A percentile compares a stretch with the other conserved stretches of the same genome.
phyloP scores from a whole-genome alignment of 2,888 invertebrate genomes.

The Lamellibrachia satsuma region DNA sequence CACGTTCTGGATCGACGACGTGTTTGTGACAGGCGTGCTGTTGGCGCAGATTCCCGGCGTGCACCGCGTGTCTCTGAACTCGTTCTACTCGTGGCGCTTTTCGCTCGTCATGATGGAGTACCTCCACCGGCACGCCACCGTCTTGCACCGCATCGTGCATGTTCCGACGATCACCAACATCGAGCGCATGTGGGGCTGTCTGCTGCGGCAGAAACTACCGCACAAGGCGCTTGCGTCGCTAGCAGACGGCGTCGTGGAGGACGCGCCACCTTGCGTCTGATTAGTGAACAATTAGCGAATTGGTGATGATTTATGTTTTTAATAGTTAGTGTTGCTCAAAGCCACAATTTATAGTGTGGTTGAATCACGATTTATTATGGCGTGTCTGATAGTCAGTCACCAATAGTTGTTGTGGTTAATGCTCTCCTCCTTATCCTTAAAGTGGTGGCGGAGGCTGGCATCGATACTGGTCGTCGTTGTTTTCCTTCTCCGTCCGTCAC shows the following conservation, averaged over 20 bases:
- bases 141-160: slow-evolving; percentile 34
- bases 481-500: too few species aligned
- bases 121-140: slow-evolving; percentile 20
- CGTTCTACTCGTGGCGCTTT: slow-evolving; percentile 85
- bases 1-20: slow-evolving; percentile 58
- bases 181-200: slow-evolving; percentile 29
- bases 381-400: too few species aligned
- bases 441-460: too few species aligned
- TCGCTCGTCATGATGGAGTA: slow-evolving; percentile 34
- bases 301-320: neutral
- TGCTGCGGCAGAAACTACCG: neutral
- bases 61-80: slow-evolving; percentile 70
- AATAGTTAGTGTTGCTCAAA: too few species aligned
- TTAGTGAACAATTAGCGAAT: neutral
- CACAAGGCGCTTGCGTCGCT: neutral
- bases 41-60: slow-evolving; percentile 46
- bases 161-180: slow-evolving; percentile 23
- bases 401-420: too few species aligned
- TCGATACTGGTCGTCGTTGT: too few species aligned
- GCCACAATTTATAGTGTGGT: too few species aligned
- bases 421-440: too few species aligned
- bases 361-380: too few species aligned
- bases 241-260: neutral
- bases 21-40: slow-evolving; percentile 55
- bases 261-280: neutral